Evolutionary conservation across 2,113 vertebrate genomes (phyloP).

Genomic region (Scolopax mira): DNA sequence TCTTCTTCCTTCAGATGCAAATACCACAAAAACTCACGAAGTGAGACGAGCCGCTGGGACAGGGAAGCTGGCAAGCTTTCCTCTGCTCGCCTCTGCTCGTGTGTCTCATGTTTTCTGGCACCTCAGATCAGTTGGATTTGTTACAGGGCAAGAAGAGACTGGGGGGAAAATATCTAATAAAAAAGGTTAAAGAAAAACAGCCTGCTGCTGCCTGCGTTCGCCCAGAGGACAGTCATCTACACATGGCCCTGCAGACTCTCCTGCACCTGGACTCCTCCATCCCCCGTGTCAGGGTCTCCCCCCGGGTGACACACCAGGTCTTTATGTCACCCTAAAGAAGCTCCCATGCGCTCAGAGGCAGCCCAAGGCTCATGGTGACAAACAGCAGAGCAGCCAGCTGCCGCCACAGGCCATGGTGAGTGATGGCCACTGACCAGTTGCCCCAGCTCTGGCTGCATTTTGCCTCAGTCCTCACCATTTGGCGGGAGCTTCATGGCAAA

Average conservation of each 20-base stretch:
- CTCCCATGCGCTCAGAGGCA: fast-evolving
- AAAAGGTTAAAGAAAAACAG: background rate
- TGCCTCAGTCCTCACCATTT: background rate
- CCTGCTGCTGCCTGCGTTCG: background rate
- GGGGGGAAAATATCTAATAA: background rate
- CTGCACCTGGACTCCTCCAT: background rate
- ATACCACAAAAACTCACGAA: background rate
- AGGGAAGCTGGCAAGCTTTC: background rate
- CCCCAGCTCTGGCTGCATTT: fast-evolving
- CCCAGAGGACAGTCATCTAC: background rate
- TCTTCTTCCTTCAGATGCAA: constrained; percentile 11
- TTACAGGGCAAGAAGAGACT: background rate
- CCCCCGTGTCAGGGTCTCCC: background rate
- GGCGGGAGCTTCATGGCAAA: background rate
- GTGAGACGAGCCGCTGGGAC: background rate
- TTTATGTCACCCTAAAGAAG: background rate
- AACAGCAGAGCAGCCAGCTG: background rate
- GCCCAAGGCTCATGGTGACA: background rate
- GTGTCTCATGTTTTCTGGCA: background rate
- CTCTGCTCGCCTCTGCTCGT: background rate
- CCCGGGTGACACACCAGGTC: fast-evolving
- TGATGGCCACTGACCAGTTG: background rate
- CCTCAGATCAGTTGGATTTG: background rate
- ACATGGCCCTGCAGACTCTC: fast-evolving
- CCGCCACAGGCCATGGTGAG: background rate